Percentiles rank a stretch among this genome's conserved stretches.
phyloP scores from a whole-genome alignment of 2,113 vertebrate species.

The Cebus imitator region DNA sequence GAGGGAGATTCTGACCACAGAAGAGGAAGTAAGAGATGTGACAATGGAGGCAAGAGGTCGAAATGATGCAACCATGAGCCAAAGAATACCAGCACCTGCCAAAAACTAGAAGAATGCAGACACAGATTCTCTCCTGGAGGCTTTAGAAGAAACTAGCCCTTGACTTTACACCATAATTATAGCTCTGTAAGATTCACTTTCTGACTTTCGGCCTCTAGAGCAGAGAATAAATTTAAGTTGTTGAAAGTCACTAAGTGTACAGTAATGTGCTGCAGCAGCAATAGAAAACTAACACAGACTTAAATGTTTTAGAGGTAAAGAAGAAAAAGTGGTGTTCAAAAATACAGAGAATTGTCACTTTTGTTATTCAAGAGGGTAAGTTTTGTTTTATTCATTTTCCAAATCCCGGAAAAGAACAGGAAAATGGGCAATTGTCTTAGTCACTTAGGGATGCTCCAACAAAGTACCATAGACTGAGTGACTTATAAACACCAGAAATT shows the following conservation, averaged over 20 bases:
- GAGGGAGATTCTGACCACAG: not conserved
- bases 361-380: not conserved
- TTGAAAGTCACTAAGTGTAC: not conserved
- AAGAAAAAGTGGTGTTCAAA: not conserved
- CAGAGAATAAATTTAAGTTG: not conserved
- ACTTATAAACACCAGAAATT: not conserved
- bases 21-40: not conserved
- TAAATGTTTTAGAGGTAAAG: not conserved
- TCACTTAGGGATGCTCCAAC: not conserved
- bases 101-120: not conserved
- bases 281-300: not conserved
- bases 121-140: not conserved
- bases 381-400: not conserved
- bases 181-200: not conserved
- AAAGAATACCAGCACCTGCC: not conserved
- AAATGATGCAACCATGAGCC: not conserved
- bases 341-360: not conserved
- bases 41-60: not conserved
- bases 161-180: not conserved
- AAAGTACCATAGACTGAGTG: not conserved
- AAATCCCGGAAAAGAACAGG: not conserved
- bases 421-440: not conserved
- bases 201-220: not conserved
- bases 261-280: not conserved
- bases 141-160: not conserved